Evolutionary conservation across 2,113 vertebrate species (phyloP).

Genomic region (Nematolebias whitei): DNA sequence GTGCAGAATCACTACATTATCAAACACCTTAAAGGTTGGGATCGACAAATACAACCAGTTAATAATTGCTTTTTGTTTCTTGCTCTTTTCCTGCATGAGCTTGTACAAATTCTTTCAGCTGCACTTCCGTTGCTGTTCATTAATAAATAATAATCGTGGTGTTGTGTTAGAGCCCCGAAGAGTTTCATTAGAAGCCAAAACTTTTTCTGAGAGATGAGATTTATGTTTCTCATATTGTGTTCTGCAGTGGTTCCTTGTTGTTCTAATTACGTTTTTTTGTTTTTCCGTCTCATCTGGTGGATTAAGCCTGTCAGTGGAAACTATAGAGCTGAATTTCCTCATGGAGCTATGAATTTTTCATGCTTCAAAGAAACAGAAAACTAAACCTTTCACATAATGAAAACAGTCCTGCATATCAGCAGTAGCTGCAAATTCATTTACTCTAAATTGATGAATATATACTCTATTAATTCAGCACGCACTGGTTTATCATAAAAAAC

Average conservation of each 20-base stretch:
- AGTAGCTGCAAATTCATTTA: not conserved
- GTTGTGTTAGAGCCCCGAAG: not conserved
- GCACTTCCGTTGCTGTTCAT: not conserved
- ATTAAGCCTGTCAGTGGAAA: not conserved
- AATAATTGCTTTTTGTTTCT: too few relatives aligned
- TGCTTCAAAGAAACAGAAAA: not conserved
- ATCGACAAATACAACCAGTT: not conserved
- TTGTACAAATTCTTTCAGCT: too few relatives aligned
- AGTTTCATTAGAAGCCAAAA: not conserved
- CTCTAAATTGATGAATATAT: not conserved
- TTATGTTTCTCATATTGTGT: too few relatives aligned
- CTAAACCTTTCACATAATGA: not conserved
- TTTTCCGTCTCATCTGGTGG: not conserved
- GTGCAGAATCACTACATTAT: not conserved
- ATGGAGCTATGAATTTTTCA: not conserved
- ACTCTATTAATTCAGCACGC: not conserved
- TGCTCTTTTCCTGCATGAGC: too few relatives aligned
- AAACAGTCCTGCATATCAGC: too few relatives aligned
- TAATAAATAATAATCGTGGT: not conserved
- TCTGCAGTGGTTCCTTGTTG: too few relatives aligned
- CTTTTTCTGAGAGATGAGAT: not conserved
- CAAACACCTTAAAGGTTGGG: not conserved
- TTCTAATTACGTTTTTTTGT: too few relatives aligned
- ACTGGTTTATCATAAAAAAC: slow-evolving; percentile 1
- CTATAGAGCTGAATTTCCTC: not conserved